These are phyloP conservation scores for Heliconius sara DNA, from an alignment of 2,888 invertebrate genomes.

Conservation along the genomic window DNA sequence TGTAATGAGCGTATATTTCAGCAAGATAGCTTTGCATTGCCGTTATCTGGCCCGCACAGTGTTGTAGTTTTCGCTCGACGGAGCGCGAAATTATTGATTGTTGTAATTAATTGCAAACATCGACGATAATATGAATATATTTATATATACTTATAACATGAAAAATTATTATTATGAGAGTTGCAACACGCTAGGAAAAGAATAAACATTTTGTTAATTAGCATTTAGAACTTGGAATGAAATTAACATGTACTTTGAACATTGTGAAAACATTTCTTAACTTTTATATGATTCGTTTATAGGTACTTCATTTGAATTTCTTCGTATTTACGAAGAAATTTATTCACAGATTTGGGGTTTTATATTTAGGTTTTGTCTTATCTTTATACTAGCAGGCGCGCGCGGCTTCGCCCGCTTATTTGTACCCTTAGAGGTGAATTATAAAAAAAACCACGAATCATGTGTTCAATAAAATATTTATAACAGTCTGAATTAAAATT, in stretches of 20 bases:
- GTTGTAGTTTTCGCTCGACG: constrained; percentile 69
- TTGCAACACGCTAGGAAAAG: background rate
- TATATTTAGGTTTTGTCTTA: no score
- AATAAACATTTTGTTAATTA: background rate
- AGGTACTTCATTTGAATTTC: no score
- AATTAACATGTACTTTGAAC: background rate
- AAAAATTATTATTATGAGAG: constrained; percentile 49
- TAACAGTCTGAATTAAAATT: no score
- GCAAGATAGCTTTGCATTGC: constrained; percentile 53
- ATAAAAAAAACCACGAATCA: no score
- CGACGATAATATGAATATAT: constrained; percentile 62
- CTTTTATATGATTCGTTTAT: no score
- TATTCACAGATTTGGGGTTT: no score
- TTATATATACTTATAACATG: constrained; percentile 53
- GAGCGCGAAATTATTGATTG: constrained; percentile 78
- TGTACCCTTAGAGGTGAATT: no score
- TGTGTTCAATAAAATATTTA: no score
- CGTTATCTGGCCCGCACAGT: constrained; percentile 66
- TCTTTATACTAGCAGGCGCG: no score
- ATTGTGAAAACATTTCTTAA: background rate
- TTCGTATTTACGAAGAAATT: no score
- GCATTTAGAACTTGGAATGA: background rate
- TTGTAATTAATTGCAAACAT: constrained; percentile 79
- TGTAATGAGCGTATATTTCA: constrained; percentile 49
- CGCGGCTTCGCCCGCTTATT: no score